Conservation (phyloP, 2,113 vertebrate genomes). For the Accipiter virgatus region DNA sequence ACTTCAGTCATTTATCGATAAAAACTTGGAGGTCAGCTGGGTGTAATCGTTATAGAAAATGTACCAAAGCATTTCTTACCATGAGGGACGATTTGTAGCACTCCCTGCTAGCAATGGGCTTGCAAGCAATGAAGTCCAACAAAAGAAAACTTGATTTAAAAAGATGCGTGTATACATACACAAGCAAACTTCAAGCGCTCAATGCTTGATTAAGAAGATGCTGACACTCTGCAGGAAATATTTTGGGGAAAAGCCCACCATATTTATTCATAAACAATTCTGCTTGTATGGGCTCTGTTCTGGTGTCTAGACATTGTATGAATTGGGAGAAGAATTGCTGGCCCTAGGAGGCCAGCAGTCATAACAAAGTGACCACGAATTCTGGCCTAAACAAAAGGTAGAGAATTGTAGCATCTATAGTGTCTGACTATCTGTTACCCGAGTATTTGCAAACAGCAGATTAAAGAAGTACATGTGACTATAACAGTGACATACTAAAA, state of each 20-base stretch:
- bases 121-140: not conserved
- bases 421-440: not conserved
- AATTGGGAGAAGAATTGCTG: not conserved
- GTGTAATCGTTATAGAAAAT: not conserved
- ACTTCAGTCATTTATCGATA: not conserved
- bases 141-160: not conserved
- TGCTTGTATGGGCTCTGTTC: not conserved
- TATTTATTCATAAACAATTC: not conserved
- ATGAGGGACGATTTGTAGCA: not conserved
- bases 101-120: not conserved
- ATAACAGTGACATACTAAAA: not conserved
- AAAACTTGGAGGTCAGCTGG: not conserved
- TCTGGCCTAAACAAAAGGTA: not conserved
- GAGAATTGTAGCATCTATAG: not conserved
- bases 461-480: not conserved
- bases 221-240: not conserved
- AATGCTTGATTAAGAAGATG: not conserved
- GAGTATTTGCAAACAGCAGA: not conserved
- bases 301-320: not conserved
- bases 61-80: not conserved
- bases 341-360: not conserved
- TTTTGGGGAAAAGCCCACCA: fast-evolving
- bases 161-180: not conserved
- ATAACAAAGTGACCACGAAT: not conserved
- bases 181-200: not conserved